Base-by-base conservation (phyloP, 2,888 invertebrate genomes). In the Noctua comes region DNA sequence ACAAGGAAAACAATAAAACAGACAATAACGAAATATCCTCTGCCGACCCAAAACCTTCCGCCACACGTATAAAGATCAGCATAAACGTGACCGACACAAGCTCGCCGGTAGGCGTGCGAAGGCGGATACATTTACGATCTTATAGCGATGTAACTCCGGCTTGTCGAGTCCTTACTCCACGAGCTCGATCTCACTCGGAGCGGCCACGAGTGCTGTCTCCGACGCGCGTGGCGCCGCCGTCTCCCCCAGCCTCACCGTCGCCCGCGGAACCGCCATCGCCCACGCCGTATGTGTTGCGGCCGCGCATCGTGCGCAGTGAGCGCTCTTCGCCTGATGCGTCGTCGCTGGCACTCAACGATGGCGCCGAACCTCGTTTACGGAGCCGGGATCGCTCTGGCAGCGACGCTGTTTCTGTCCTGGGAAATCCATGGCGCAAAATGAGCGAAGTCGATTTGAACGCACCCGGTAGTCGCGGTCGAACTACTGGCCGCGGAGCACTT, bases 141-240 rank as follows among this genome's bases (percentile, higher is more conserved):
- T 93, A 95, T 77, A 95, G 97, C 89, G 96, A 97, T 91, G 95
- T 97, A 84, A 96, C 96, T 84, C 95, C 95, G 72, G 93, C 95
- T 88, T 86, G 95, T 90, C 92, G 96, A 92, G 91, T 94, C 68
- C 91, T 88, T 54, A 89, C 93, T 76, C 92, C 93, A 77, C 96
- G 96, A 90, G 93, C 96, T 88, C 93, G 96, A 92, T 94, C 95
- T 84, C 94, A 95, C 89, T 95, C 96, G 31, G 95, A 96, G 91
- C 93, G 96, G 71, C 95, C 96, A 88, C 93, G 94, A 88, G 90
- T 79, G 46, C 91, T 64, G 36, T 88, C 91, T 66, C 92, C 92
- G 74, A 87, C 91, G 71, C 91, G 86, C 86, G 87, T 89, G 82
- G 81, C 86, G 64, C 85, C 89, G 64, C 89, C 69, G 90, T 86